Percentiles rank a stretch among this genome's conserved stretches.
These are phyloP conservation scores for Rhagoletis zephyria DNA, from an alignment of 1,140 invertebrate genomes.

Conservation along the genomic window DNA sequence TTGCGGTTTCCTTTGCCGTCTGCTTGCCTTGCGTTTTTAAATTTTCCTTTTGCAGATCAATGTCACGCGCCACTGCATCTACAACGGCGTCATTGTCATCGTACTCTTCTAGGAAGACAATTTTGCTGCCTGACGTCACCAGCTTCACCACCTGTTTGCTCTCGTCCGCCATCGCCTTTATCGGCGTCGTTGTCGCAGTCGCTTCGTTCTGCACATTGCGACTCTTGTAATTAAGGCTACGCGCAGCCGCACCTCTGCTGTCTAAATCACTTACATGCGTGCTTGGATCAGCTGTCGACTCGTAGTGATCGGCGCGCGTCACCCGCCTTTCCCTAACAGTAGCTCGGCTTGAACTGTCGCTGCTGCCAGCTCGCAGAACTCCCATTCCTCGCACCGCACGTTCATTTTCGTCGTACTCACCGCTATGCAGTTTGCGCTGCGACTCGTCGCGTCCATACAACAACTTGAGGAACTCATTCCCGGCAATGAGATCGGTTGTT, in stretches of 20 bases:
- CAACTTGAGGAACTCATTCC: conserved; percentile 71
- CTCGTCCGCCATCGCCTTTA: conserved; percentile 56
- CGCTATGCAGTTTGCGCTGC: conserved; percentile 66
- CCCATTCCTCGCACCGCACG: conserved; percentile 58
- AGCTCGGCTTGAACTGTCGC: neutral
- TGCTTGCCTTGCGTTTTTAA: neutral
- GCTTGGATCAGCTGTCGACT: neutral
- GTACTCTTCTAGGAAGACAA: conserved; percentile 69
- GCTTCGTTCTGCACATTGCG: conserved; percentile 58
- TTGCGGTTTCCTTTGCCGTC: neutral
- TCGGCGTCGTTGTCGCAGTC: conserved; percentile 4
- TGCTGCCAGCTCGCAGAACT: conserved; percentile 17
- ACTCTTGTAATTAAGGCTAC: conserved; percentile 64
- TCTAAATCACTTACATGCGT: neutral
- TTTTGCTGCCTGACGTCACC: conserved; percentile 70
- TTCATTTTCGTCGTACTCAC: conserved; percentile 55
- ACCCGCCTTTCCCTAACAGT: neutral
- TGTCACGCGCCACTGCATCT: conserved; percentile 55
- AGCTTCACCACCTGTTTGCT: conserved; percentile 60
- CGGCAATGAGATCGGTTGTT: conserved; percentile 66
- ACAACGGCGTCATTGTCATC: conserved; percentile 57
- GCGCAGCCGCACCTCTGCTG: conserved; percentile 54
- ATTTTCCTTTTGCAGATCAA: conserved; percentile 56
- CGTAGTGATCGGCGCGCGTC: neutral
- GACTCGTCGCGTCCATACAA: conserved; percentile 68